A percentile compares a stretch with the other conserved stretches of the same genome.
Evolutionary conservation across 1,140 invertebrate species (phyloP).

Genomic region (Periplaneta americana): DNA sequence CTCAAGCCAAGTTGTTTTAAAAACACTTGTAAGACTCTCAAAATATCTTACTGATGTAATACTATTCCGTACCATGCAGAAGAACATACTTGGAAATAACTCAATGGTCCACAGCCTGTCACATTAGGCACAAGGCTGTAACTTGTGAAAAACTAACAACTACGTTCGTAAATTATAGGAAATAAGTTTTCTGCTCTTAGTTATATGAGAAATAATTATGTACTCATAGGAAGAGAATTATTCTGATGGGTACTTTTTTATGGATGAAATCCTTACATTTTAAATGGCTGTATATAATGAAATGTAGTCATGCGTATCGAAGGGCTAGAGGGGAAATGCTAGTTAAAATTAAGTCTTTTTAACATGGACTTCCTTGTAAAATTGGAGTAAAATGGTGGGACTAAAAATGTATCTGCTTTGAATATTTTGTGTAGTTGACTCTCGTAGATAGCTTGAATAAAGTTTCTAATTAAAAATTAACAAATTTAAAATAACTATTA

Average conservation of each 20-base stretch:
- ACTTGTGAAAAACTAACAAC: neutral
- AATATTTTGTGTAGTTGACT: neutral
- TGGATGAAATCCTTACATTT: neutral
- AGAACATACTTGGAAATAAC: neutral
- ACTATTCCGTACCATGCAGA: neutral
- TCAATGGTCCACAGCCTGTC: too few relatives aligned
- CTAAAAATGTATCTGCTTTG: neutral
- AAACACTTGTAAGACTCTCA: neutral
- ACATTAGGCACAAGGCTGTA: neutral
- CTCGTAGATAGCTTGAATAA: too few relatives aligned
- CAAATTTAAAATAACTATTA: too few relatives aligned
- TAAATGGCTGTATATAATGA: neutral
- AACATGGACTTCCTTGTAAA: neutral
- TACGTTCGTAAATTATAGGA: neutral
- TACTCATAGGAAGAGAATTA: neutral
- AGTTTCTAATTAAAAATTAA: too few relatives aligned
- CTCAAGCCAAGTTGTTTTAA: neutral
- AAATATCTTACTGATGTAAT: neutral
- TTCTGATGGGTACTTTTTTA: neutral
- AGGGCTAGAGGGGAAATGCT: neutral
- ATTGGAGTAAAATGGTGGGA: neutral
- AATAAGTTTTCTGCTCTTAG: neutral
- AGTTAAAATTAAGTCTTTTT: neutral
- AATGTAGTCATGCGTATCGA: neutral
- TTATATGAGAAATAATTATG: neutral